Percentiles rank a stretch among this genome's conserved stretches.
Conservation (phyloP, 2,797 vertebrate species). For the Alfaro cultratus region DNA sequence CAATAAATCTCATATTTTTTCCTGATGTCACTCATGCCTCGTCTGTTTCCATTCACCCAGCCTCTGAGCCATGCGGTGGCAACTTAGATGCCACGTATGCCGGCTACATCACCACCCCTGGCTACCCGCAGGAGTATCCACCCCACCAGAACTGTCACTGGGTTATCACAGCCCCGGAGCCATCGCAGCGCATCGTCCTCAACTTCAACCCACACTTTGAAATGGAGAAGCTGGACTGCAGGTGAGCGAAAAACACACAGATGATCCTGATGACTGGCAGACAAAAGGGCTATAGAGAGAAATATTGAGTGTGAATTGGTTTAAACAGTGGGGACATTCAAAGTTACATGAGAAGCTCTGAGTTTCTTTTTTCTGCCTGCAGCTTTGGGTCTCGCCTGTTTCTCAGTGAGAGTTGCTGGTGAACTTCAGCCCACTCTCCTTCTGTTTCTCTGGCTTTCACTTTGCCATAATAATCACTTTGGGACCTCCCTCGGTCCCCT, state of each 20-base stretch:
- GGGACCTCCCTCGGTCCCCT: constrained; percentile 63
- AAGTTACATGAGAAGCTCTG: background rate
- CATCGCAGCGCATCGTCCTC: constrained; percentile 95
- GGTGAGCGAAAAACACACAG: constrained; percentile 78
- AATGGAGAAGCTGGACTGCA: constrained; percentile 98
- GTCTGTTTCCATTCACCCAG: constrained; percentile 46
- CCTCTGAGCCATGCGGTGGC: constrained; percentile 85
- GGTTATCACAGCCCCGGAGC: constrained; percentile 92
- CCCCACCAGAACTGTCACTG: constrained; percentile 97
- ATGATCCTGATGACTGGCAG: background rate
- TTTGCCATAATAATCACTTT: constrained; percentile 69
- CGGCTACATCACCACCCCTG: constrained; percentile 96
- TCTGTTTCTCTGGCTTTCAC: constrained; percentile 67
- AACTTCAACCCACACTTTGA: constrained; percentile 99
- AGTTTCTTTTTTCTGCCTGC: background rate
- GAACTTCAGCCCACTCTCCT: constrained; percentile 70
- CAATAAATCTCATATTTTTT: background rate
- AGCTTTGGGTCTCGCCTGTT: constrained; percentile 8
- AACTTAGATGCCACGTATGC: constrained; percentile 91
- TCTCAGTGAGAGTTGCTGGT: constrained; percentile 34
- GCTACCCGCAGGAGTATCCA: constrained; percentile 97
- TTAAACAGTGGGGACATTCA: background rate
- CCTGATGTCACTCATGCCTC: background rate
- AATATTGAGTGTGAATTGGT: background rate
- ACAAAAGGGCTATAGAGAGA: background rate